Evolutionary conservation across 1,140 invertebrate species (phyloP).

Genomic region (Drosophila rufa): DNA sequence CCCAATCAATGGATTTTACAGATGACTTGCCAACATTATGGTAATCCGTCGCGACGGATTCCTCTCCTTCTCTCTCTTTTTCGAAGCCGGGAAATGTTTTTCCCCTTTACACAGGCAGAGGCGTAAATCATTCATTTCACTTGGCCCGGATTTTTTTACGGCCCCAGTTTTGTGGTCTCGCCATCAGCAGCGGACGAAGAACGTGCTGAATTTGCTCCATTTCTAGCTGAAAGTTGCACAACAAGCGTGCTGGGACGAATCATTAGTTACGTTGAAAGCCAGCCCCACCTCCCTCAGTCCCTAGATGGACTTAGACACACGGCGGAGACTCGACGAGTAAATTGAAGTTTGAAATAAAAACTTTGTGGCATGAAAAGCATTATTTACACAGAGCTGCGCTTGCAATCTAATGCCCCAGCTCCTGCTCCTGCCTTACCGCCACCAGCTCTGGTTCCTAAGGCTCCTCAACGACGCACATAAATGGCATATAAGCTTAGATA

Average conservation of each 20-base stretch:
- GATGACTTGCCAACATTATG: slow-evolving; percentile 73
- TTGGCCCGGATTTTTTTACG: slow-evolving; percentile 47
- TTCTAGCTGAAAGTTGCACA: slow-evolving; percentile 67
- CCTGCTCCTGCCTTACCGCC: neutral
- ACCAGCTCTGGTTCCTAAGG: neutral
- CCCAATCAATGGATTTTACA: slow-evolving; percentile 80
- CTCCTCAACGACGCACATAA: slow-evolving; percentile 53
- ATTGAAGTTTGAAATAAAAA: slow-evolving; percentile 83
- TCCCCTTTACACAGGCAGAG: slow-evolving; percentile 26
- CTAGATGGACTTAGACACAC: slow-evolving; percentile 7
- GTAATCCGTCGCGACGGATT: slow-evolving; percentile 67
- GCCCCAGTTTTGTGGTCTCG: slow-evolving; percentile 32
- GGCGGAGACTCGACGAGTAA: slow-evolving; percentile 55
- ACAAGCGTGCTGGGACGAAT: slow-evolving; percentile 56
- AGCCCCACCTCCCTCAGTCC: neutral
- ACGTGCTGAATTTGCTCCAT: slow-evolving; percentile 82
- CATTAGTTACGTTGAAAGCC: slow-evolving; percentile 73
- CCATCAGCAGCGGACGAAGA: slow-evolving; percentile 33
- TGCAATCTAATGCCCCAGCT: slow-evolving; percentile 11
- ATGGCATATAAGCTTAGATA: slow-evolving; percentile 65
- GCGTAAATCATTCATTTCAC: slow-evolving; percentile 61
- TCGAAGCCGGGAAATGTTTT: slow-evolving; percentile 39
- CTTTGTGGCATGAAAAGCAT: slow-evolving; percentile 69
- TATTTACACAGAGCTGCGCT: slow-evolving; percentile 63
- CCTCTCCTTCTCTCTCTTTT: slow-evolving; percentile 14